A percentile compares a stretch with the other conserved stretches of the same genome.
phyloP scores from a whole-genome alignment of 2,113 vertebrate species.

The Brachypodius melanocephalos region DNA sequence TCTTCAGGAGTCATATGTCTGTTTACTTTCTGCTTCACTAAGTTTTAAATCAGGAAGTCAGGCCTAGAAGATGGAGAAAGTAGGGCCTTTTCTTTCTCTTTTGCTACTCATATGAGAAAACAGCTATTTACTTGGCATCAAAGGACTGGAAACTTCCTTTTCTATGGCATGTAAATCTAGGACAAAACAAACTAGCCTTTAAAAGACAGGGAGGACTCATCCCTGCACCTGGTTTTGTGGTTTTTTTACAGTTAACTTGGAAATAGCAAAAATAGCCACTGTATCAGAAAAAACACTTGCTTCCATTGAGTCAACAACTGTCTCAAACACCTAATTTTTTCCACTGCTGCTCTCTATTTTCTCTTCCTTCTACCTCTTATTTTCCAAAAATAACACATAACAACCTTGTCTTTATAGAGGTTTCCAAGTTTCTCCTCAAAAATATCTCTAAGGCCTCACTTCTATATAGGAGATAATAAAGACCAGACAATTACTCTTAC shows the following conservation, averaged over 20 bases:
- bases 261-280: neutral
- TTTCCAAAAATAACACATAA: neutral
- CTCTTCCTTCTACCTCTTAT: neutral
- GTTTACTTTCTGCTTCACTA: neutral
- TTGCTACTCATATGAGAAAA: neutral
- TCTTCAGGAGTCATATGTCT: neutral
- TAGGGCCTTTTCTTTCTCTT: neutral
- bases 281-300: neutral
- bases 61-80: neutral
- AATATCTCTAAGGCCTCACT: neutral
- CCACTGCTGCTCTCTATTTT: neutral
- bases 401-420: neutral
- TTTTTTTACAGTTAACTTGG: neutral
- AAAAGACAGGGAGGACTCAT: neutral
- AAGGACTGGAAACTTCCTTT: neutral
- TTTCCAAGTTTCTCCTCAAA: neutral
- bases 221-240: rapidly evolving
- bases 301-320: neutral
- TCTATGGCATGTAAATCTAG: neutral
- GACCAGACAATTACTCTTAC: neutral
- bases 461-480: neutral
- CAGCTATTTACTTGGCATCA: neutral
- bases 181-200: neutral
- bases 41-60: neutral
- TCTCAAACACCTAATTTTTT: neutral